Base-by-base conservation (phyloP, 2,113 vertebrate genomes). In the Gorilla gorilla region DNA sequence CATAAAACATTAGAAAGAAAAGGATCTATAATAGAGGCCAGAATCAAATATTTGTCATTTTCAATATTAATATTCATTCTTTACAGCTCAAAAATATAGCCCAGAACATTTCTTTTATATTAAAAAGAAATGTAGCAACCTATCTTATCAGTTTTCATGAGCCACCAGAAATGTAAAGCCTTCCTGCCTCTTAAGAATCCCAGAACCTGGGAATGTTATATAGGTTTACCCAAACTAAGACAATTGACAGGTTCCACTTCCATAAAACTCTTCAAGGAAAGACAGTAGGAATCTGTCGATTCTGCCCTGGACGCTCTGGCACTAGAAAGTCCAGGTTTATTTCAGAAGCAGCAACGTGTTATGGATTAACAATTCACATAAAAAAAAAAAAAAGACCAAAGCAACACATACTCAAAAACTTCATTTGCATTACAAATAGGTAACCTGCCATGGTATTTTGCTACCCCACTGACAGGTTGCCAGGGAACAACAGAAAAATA, bases 351-450 rank as follows among this genome's bases (percentile, higher is more conserved):
- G 90, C 70, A 91, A 75, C 1, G 22, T 85, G 85, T 87, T 85
- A 89, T 89, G 85, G 87, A 96, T 82, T 96, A 97, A 48, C 72
- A 97, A 84, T 78, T 64, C 52, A 92, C 55, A 61, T 4, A 18
- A 57, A 22, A 57, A 57, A 2, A 27, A 91, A 91, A 78, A 95
- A 92, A 82, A 23, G 68, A 59, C 83, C 13, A 13, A 87, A 72
- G 88, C 73, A 86, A 92, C 93, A 87, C 92, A 73, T 68, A 76
- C 89, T 96, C 75, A 96, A 61, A 92, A 97, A 59, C 83, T 76
- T 93, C 80, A 97, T 97, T 97, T 97, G 97, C 93, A 96, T 98
- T 94, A 97, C 96, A 97, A 97, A 94, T 92, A 89, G 64, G 64
- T 92, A 96, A 97, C 86, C 86, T 93, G 87, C 92, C 91, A 92